These are phyloP conservation scores for Bombus terrestris DNA, from an alignment of 1,140 invertebrate genomes.

Conservation along the genomic window DNA sequence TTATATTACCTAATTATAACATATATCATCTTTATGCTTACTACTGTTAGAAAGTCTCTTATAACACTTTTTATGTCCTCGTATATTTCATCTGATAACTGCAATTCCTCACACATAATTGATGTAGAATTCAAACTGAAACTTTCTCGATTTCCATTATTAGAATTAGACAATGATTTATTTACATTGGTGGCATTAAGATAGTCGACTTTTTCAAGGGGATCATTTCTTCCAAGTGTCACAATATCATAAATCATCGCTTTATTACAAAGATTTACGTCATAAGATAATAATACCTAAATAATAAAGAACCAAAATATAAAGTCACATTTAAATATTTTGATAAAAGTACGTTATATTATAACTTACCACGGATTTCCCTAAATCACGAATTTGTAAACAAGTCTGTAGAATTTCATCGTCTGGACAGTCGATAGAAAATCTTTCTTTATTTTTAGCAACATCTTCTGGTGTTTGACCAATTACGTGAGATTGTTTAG, in stretches of 20 bases:
- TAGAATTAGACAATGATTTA: conserved; percentile 32
- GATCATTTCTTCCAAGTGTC: conserved; percentile 69
- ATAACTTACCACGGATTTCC: conserved; percentile 69
- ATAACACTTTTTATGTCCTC: conserved; percentile 69
- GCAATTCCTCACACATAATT: conserved; percentile 59
- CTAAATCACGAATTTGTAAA: conserved; percentile 72
- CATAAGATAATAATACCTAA: conserved; percentile 78
- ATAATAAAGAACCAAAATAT: conserved; percentile 24
- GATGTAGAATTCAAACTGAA: conserved; percentile 9
- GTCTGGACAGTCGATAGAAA: conserved; percentile 74
- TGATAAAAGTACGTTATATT: background rate
- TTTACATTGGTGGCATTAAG: conserved; percentile 42
- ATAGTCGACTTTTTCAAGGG: conserved; percentile 74
- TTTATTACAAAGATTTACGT: conserved; percentile 80
- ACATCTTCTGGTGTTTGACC: conserved; percentile 77
- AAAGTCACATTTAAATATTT: background rate
- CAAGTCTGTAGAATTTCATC: conserved; percentile 81
- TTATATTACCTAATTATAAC: background rate
- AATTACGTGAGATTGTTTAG: conserved; percentile 76
- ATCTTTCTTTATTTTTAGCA: conserved; percentile 72
- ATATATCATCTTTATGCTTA: conserved; percentile 43
- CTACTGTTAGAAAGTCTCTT: conserved; percentile 68
- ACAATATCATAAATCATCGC: conserved; percentile 76
- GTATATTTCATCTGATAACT: conserved; percentile 70
- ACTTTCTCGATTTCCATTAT: background rate